phyloP scores from a whole-genome alignment of 2,113 vertebrate species.

The Gymnarchus niloticus region DNA sequence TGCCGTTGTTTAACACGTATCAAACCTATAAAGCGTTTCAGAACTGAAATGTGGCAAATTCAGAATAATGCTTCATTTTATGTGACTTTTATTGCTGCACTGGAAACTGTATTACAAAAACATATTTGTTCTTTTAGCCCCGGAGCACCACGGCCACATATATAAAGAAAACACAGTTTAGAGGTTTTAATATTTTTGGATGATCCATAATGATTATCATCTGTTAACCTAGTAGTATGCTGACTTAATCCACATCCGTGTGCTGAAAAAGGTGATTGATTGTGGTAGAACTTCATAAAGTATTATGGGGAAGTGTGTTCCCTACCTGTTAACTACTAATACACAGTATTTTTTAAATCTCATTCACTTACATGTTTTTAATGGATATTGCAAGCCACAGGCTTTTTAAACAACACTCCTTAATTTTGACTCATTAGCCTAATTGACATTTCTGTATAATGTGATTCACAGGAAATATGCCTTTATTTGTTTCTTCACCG shows the following conservation, averaged over 20 bases:
- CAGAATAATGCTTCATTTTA: not conserved
- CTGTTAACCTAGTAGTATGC: not conserved
- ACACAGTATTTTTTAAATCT: not conserved
- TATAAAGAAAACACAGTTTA: not conserved
- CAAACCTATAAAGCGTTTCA: not conserved
- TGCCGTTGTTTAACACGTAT: not conserved
- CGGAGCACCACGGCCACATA: not conserved
- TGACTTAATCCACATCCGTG: not conserved
- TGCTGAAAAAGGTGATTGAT: not conserved
- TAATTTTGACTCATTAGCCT: not conserved
- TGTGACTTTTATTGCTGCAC: not conserved
- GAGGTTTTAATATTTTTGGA: not conserved
- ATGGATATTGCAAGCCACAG: not conserved
- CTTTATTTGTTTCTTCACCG: not conserved
- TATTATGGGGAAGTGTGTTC: not conserved
- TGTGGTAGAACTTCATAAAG: not conserved
- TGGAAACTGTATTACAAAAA: not conserved
- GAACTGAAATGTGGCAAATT: not conserved
- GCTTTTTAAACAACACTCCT: not conserved
- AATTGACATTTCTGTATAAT: constrained; percentile 6
- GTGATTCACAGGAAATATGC: not conserved
- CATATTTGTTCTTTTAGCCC: not conserved
- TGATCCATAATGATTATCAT: not conserved
- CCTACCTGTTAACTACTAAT: not conserved
- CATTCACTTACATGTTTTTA: no score